Evolutionary conservation across 2,888 invertebrate species (phyloP), one percentile per base, ranked within the genome.

Genomic region (Cheilosia vulpina): DNA sequence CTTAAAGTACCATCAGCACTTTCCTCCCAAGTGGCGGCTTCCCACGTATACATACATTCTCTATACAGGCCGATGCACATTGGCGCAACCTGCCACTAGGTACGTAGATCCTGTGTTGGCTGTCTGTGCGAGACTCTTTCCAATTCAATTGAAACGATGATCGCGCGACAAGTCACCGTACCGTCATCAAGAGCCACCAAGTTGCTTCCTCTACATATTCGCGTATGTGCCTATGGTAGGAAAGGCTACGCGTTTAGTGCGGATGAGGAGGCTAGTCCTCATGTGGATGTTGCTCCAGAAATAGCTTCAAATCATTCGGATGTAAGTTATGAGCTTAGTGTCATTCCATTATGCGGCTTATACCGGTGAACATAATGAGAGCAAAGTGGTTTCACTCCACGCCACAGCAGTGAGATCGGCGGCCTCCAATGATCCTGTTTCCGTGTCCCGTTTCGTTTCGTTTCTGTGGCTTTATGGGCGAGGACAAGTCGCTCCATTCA

Each of bases 321-420:
- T 87, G 87, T 87, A 82, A 87, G 87, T 87, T 87, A 87, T 87
- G 87, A 78, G 87, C 87, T 87, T 87, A 87, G 82, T 87, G 87
- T 87, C 87, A 87, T 82, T 82, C 82, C 82, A 87, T 78, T 82
- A 82, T 87, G 77, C 63, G 82, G 68, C 87, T 87, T 78, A 81
- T 60, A 55, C 76, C 85, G 62, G 75, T 45, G 63, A 77, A 71
- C 77, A 82, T 87, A 87, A 87, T 87, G 82, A 82, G 77, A 82
- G 87, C 77, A 77, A 87, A 87, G 82, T 87, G 87, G 73, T 77
- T 87, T 82, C 69, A 78, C 60, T 82, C 72, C 58, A 43, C 69
- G 68, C 71, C 57, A 71, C 53, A 24, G 53, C 31, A 43, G 69
- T 17, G 24, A 73, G 63, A 73, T 55, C 47, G 73, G 50, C 60